Percentiles rank a stretch among this genome's conserved stretches.
These are phyloP conservation scores for Caloenas nicobarica DNA, from an alignment of 2,113 vertebrate species.

Conservation along the genomic window DNA sequence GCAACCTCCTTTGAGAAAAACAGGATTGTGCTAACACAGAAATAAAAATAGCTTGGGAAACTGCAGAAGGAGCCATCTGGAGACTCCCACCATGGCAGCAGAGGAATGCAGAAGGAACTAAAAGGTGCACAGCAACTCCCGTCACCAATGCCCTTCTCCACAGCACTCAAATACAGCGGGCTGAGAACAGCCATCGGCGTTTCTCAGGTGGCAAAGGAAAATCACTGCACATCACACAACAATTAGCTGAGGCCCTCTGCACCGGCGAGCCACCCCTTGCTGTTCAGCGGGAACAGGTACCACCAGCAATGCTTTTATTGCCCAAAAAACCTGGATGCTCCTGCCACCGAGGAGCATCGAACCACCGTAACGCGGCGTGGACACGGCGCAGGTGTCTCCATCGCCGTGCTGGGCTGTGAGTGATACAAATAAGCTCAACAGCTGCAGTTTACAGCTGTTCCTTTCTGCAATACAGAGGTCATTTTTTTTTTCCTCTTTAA, in stretches of 20 bases:
- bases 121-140: background rate
- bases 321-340: background rate
- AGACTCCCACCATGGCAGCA: background rate
- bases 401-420: background rate
- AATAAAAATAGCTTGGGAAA: slow-evolving; percentile 27
- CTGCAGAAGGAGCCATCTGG: slow-evolving; percentile 54
- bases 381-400: too few species aligned
- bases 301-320: background rate
- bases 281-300: background rate
- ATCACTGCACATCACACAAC: slow-evolving; percentile 7
- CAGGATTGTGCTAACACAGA: background rate
- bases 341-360: background rate
- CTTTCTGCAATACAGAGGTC: background rate
- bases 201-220: background rate
- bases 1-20: background rate
- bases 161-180: rapidly evolving
- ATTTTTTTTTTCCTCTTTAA: background rate
- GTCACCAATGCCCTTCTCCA: background rate
- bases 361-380: rapidly evolving
- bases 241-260: slow-evolving; percentile 1
- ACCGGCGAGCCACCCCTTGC: background rate
- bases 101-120: background rate
- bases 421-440: background rate
- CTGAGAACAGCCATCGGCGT: background rate
- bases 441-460: slow-evolving; percentile 33